Conservation (phyloP, 2,888 invertebrate species). For the Carcina quercana region DNA sequence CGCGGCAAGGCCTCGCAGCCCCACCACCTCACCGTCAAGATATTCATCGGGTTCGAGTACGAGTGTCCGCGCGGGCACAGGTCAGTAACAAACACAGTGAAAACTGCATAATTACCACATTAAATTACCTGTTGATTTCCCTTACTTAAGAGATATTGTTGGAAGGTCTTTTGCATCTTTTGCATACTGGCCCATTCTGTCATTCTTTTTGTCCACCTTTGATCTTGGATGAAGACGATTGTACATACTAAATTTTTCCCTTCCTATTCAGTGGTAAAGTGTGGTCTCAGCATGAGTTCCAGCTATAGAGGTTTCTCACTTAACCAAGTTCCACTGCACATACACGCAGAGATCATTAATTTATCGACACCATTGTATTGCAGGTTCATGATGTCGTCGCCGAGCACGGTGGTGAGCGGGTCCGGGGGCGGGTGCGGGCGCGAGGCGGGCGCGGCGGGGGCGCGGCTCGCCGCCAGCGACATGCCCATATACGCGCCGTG, state of each 20-base stretch:
- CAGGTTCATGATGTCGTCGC: slow-evolving; percentile 85
- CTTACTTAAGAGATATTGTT: too few species aligned
- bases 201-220: too few species aligned
- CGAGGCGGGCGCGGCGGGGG: slow-evolving; percentile 83
- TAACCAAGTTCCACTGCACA: background rate
- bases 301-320: too few species aligned
- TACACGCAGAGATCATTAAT: background rate
- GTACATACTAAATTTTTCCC: too few species aligned
- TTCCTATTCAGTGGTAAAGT: too few species aligned
- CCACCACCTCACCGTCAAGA: slow-evolving; percentile 84
- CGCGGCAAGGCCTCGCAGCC: slow-evolving; percentile 32
- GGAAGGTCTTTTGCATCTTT: too few species aligned
- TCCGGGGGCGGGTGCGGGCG: slow-evolving; percentile 76
- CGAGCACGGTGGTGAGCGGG: slow-evolving; percentile 87
- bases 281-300: too few species aligned
- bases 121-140: too few species aligned
- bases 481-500: slow-evolving; percentile 78
- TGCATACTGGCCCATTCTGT: too few species aligned
- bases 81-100: too few species aligned
- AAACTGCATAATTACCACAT: too few species aligned
- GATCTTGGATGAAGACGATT: too few species aligned
- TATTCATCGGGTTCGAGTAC: slow-evolving; percentile 97
- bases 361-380: background rate
- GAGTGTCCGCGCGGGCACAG: slow-evolving; percentile 98
- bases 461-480: slow-evolving; percentile 87